Conservation (phyloP, 2,888 invertebrate genomes). For the Spialia ferax region DNA sequence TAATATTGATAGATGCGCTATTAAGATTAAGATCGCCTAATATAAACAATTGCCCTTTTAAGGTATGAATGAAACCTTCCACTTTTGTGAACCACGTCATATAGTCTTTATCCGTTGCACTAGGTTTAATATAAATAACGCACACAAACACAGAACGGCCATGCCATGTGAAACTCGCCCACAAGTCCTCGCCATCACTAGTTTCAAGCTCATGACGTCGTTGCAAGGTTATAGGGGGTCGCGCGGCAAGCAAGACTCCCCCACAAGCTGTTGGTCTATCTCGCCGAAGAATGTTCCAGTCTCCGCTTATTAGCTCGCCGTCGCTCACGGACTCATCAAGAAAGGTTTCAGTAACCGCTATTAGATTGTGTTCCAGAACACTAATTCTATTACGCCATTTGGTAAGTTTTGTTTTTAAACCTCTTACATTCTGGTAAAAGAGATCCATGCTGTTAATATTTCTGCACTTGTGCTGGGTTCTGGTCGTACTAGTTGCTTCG, state of each 20-base stretch:
- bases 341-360: background rate
- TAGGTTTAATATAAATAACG: no score
- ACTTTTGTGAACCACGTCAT: background rate
- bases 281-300: background rate
- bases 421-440: background rate
- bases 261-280: slow-evolving; percentile 1
- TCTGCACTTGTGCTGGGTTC: background rate
- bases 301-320: background rate
- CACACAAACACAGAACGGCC: background rate
- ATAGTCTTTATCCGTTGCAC: background rate
- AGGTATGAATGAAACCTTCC: background rate
- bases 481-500: background rate
- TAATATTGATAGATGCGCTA: background rate
- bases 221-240: background rate
- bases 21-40: background rate
- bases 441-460: no score
- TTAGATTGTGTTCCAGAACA: background rate
- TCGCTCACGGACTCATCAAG: background rate
- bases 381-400: background rate
- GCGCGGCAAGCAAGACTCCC: background rate
- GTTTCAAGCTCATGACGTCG: background rate
- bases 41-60: background rate
- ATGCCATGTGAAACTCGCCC: background rate
- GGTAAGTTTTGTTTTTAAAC: slow-evolving; percentile 4
- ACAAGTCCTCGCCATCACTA: background rate